Evolutionary conservation across 2,113 vertebrate species (phyloP).

Genomic region (Bos javanicus): DNA sequence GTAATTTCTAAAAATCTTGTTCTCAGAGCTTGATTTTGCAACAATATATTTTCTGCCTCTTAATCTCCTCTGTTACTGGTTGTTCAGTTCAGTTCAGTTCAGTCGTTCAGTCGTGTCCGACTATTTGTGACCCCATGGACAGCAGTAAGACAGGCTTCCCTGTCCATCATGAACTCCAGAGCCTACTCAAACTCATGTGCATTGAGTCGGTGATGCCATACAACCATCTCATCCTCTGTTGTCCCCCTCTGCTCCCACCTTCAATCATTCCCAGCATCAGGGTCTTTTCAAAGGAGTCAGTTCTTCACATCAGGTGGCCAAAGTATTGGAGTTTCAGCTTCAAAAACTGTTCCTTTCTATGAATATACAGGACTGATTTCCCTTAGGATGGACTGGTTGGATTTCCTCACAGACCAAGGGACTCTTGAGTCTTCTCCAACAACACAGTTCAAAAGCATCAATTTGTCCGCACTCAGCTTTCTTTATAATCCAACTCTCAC

Average conservation of each 20-base stretch:
- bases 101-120: accelerated
- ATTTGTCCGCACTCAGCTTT: background rate
- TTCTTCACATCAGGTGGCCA: background rate
- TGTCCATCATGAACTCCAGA: background rate
- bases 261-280: background rate
- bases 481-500: background rate
- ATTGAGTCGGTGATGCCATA: background rate
- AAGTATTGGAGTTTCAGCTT: background rate
- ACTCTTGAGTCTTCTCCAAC: background rate
- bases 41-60: background rate
- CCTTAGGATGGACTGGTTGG: background rate
- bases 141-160: background rate
- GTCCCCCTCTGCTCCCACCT: background rate
- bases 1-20: background rate
- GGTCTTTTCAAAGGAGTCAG: background rate
- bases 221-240: background rate
- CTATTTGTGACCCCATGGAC: no score
- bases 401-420: background rate
- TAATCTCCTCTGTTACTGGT: background rate
- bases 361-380: background rate
- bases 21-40: background rate
- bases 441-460: background rate
- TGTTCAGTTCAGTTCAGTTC: background rate
- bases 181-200: background rate
- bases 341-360: background rate